phyloP scores from a whole-genome alignment of 2,888 invertebrate species.

The Tetramorium bicarinatum region DNA sequence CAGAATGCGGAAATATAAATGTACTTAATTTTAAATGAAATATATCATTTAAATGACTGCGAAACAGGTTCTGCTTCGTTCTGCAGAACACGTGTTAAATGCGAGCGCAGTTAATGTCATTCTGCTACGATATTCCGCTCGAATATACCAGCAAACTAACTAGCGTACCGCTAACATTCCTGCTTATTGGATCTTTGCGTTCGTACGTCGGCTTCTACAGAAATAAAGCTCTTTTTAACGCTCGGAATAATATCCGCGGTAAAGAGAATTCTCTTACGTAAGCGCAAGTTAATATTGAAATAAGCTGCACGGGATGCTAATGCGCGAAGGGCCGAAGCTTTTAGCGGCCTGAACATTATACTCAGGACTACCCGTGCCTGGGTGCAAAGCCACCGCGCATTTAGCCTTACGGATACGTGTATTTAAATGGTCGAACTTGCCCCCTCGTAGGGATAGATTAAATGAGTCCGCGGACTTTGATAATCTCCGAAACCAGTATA shows the following conservation, averaged over 20 bases:
- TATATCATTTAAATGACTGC: not conserved
- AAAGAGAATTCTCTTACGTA: not conserved
- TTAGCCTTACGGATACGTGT: slow-evolving; percentile 67
- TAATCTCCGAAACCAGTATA: slow-evolving; percentile 78
- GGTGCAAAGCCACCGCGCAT: slow-evolving; percentile 57
- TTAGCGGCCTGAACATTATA: slow-evolving; percentile 63
- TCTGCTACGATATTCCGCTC: not conserved
- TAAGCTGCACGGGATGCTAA: slow-evolving; percentile 31
- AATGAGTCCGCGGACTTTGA: slow-evolving; percentile 77
- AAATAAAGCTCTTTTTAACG: slow-evolving; percentile 18
- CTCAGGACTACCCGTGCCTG: slow-evolving; percentile 57
- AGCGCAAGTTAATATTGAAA: slow-evolving; percentile 47
- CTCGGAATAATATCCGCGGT: slow-evolving; percentile 18
- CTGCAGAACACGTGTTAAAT: not conserved
- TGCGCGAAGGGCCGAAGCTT: slow-evolving; percentile 56
- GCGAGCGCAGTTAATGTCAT: not conserved
- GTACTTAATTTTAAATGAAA: not conserved
- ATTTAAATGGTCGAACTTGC: slow-evolving; percentile 75
- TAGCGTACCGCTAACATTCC: not conserved
- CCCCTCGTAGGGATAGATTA: slow-evolving; percentile 75
- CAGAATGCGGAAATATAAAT: not conserved
- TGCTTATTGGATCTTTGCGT: not conserved
- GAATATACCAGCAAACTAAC: not conserved
- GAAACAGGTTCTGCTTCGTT: not conserved
- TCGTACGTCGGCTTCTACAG: not conserved